Evolutionary conservation across 2,888 invertebrate genomes (phyloP).

Genomic region (Zaprionus bogoriensis): DNA sequence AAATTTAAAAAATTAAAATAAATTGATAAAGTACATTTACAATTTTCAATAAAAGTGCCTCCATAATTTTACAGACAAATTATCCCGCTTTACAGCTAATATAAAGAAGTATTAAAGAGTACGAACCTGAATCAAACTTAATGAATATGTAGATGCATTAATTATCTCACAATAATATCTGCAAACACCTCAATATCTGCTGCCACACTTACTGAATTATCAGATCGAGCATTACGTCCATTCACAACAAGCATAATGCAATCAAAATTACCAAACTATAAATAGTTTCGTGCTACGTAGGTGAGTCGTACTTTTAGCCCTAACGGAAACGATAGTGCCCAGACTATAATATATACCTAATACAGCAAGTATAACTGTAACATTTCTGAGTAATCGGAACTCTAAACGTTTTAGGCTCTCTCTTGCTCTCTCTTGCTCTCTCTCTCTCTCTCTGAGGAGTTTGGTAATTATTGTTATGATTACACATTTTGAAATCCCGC

Average conservation of each 20-base stretch:
- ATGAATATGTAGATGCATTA: too few relatives aligned
- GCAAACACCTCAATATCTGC: too few relatives aligned
- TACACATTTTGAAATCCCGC: slow-evolving; percentile 32
- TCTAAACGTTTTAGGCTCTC: background rate
- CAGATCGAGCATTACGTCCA: background rate
- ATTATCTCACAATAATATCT: background rate
- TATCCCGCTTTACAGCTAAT: too few relatives aligned
- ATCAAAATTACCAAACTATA: background rate
- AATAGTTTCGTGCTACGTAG: background rate
- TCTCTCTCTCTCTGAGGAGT: too few relatives aligned
- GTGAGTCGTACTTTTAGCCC: background rate
- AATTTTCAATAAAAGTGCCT: too few relatives aligned
- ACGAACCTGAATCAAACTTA: too few relatives aligned
- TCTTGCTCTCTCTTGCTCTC: too few relatives aligned
- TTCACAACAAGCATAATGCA: background rate
- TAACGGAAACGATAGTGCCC: background rate
- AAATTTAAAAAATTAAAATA: too few relatives aligned
- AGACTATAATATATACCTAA: background rate
- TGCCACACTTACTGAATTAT: too few relatives aligned
- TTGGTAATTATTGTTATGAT: slow-evolving; percentile 36
- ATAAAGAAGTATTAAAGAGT: too few relatives aligned
- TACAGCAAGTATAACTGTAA: background rate
- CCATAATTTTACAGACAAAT: too few relatives aligned
- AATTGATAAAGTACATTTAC: too few relatives aligned
- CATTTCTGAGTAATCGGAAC: slow-evolving; percentile 30